A percentile compares a stretch with the other conserved stretches of the same genome.
These are phyloP conservation scores for Palloptera scutellata DNA, from an alignment of 2,888 invertebrate genomes.

Conservation along the genomic window DNA sequence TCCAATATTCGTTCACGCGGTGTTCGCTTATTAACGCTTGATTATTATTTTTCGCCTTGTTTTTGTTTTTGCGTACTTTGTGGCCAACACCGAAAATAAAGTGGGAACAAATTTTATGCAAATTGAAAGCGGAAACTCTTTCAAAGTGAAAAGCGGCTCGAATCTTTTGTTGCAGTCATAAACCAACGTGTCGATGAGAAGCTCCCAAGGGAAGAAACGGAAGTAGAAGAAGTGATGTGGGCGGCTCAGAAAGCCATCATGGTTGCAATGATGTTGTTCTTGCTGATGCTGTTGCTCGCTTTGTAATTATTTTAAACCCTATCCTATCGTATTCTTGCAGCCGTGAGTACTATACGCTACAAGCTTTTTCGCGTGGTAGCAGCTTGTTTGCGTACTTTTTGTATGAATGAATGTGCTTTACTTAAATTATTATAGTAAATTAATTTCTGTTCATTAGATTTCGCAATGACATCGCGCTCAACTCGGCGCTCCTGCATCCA, in stretches of 20 bases:
- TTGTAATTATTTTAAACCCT: constrained; percentile 33
- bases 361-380: constrained; percentile 24
- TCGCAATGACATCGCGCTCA: constrained; percentile 26
- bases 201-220: constrained; percentile 32
- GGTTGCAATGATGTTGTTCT: no score
- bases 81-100: constrained; percentile 30
- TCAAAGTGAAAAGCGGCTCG: constrained; percentile 42
- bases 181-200: constrained; percentile 20
- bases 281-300: constrained; percentile 9
- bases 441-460: constrained; percentile 60
- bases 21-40: constrained; percentile 52
- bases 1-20: not conserved
- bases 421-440: constrained; percentile 61
- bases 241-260: not conserved
- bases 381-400: constrained; percentile 48
- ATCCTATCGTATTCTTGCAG: constrained; percentile 8
- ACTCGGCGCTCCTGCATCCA: not conserved
- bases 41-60: constrained; percentile 38
- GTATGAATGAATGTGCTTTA: constrained; percentile 38
- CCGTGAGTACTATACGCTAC: constrained; percentile 9
- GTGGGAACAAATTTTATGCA: constrained; percentile 60
- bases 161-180: constrained; percentile 23
- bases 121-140: constrained; percentile 63
- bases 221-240: constrained; percentile 5
- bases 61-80: constrained; percentile 20